Evolutionary conservation across 2,888 invertebrate species (phyloP).

Genomic region (Aphodius sticticus): DNA sequence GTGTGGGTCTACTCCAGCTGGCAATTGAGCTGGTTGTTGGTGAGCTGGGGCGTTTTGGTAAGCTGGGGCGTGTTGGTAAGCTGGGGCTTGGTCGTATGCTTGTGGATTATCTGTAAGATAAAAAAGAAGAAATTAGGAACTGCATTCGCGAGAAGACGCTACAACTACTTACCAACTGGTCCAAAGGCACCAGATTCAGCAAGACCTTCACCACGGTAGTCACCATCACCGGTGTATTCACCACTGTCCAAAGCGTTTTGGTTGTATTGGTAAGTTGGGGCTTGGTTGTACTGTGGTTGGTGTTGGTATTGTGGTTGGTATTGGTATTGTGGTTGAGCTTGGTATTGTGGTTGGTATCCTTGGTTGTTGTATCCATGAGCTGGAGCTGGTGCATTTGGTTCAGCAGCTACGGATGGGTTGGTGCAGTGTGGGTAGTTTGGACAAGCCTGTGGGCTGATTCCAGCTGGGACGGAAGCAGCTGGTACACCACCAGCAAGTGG

Average conservation of each 20-base stretch:
- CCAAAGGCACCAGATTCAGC: conserved; percentile 55
- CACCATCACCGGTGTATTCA: conserved; percentile 57
- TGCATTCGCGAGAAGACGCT: neutral
- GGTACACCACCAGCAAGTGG: conserved; percentile 58
- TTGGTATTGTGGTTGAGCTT: conserved; percentile 40
- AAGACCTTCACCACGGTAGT: conserved; percentile 59
- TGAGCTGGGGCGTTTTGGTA: conserved; percentile 40
- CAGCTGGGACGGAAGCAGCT: conserved; percentile 56
- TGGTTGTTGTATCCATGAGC: conserved; percentile 31
- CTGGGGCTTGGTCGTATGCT: conserved; percentile 39
- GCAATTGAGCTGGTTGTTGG: conserved; percentile 51
- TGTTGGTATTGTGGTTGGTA: conserved; percentile 42
- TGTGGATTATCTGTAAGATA: conserved; percentile 32
- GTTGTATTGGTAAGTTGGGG: conserved; percentile 39
- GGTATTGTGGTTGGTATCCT: conserved; percentile 33
- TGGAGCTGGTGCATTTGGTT: conserved; percentile 51
- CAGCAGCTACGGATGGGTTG: conserved; percentile 57
- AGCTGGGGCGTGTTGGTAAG: conserved; percentile 36
- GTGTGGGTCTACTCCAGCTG: conserved; percentile 57
- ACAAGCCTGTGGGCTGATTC: conserved; percentile 58
- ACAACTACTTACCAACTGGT: conserved; percentile 15
- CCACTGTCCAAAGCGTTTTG: conserved; percentile 51
- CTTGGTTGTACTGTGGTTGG: conserved; percentile 33
- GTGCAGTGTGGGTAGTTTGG: conserved; percentile 59
- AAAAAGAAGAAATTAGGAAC: neutral